Evolutionary conservation across 2,888 invertebrate species (phyloP).

Genomic region (Acanthacorydalis orientalis): DNA sequence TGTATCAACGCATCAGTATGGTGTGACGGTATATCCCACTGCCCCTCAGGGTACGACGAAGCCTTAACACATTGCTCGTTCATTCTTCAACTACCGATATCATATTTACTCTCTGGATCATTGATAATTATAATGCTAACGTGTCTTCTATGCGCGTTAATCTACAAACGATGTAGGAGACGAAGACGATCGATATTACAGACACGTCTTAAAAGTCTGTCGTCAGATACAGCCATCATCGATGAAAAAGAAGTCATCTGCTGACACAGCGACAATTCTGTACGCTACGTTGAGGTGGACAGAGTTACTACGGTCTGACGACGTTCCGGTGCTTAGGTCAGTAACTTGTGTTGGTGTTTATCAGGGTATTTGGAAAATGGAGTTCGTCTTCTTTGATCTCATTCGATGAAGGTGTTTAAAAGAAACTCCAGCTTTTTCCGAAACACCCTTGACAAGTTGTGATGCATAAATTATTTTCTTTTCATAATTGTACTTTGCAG

Average conservation of each 20-base stretch:
- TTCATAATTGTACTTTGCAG: too few species aligned
- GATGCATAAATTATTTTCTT: background rate
- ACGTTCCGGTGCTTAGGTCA: constrained; percentile 9
- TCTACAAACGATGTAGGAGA: constrained; percentile 27
- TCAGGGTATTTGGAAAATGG: too few species aligned
- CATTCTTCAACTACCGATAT: constrained; percentile 56
- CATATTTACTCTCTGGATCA: constrained; percentile 40
- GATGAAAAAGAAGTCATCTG: constrained; percentile 82
- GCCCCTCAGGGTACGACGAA: constrained; percentile 68
- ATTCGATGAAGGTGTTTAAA: background rate
- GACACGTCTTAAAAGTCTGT: constrained; percentile 62
- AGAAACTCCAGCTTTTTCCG: too few species aligned
- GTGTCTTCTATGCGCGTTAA: constrained; percentile 12
- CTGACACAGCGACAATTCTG: constrained; percentile 94
- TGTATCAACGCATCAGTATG: constrained; percentile 64
- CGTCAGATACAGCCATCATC: constrained; percentile 70
- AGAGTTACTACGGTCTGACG: constrained; percentile 82
- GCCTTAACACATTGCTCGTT: constrained; percentile 64
- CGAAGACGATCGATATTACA: constrained; percentile 61
- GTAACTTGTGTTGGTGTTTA: background rate
- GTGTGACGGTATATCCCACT: constrained; percentile 65
- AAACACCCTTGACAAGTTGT: background rate
- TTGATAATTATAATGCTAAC: constrained; percentile 23
- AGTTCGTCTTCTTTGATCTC: background rate
- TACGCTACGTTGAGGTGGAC: constrained; percentile 80